A percentile compares a stretch with the other conserved stretches of the same genome.
Conservation (phyloP, 2,888 invertebrate species). For the Cerastis leucographa region DNA sequence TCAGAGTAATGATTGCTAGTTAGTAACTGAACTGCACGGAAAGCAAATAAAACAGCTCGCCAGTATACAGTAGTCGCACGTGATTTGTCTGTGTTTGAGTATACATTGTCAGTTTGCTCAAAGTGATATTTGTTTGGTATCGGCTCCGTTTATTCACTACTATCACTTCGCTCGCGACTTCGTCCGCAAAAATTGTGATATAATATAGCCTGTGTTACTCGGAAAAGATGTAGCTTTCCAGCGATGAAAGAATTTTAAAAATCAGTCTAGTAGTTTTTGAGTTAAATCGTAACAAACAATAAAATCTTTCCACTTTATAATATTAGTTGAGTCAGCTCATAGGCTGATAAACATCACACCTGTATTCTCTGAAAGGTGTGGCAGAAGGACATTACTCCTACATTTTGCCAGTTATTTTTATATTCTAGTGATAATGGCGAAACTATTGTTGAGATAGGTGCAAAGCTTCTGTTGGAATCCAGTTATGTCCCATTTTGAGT, state of each 20-base stretch:
- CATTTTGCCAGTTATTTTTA: neutral
- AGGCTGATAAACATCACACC: neutral
- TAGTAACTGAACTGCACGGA: conserved; percentile 21
- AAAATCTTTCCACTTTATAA: too few relatives aligned
- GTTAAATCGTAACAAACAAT: too few relatives aligned
- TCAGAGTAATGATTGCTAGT: conserved; percentile 13
- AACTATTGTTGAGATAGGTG: neutral
- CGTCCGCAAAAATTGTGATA: too few relatives aligned
- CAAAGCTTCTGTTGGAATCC: neutral
- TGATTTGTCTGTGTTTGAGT: conserved; percentile 46
- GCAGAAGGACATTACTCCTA: neutral
- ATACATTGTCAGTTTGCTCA: conserved; percentile 35
- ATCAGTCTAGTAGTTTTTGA: too few relatives aligned
- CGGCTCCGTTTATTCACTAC: conserved; percentile 10
- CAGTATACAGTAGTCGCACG: conserved; percentile 7
- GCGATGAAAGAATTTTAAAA: too few relatives aligned
- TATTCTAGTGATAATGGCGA: neutral
- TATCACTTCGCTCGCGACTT: too few relatives aligned
- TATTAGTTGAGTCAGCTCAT: too few relatives aligned
- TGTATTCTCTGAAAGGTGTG: neutral
- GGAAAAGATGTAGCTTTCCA: too few relatives aligned
- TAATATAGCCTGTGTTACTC: too few relatives aligned
- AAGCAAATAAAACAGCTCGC: conserved; percentile 41
- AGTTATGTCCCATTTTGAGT: neutral
- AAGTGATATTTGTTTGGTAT: conserved; percentile 25